Conservation (phyloP, 2,797 vertebrate genomes). For the Enteromius thamalakanensis region DNA sequence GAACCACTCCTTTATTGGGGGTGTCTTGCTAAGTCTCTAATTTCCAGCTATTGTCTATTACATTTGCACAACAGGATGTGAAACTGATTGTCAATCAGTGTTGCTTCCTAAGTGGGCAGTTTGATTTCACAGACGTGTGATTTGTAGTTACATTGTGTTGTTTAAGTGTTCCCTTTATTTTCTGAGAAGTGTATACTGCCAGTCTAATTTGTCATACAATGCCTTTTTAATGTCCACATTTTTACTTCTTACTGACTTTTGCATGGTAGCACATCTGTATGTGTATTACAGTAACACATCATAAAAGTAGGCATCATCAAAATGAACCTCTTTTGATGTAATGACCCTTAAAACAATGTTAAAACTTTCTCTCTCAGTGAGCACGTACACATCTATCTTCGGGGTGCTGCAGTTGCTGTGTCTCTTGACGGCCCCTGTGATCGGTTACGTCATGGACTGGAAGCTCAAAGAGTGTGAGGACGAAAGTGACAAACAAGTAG, state of each 20-base stretch:
- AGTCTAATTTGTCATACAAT: background rate
- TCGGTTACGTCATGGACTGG: constrained; percentile 98
- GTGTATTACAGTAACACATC: background rate
- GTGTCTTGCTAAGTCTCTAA: no score
- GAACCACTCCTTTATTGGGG: no score
- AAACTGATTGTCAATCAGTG: no score
- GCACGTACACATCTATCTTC: constrained; percentile 95
- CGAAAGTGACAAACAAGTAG: constrained; percentile 78
- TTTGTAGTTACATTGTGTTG: no score
- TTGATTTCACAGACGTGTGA: no score
- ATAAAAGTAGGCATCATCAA: background rate
- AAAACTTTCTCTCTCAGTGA: constrained; percentile 75
- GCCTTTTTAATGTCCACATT: background rate
- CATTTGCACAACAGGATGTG: no score
- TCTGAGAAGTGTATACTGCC: background rate
- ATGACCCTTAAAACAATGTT: background rate
- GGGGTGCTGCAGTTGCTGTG: constrained; percentile 94
- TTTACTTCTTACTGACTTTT: background rate
- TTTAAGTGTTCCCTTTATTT: no score
- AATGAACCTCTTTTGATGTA: background rate
- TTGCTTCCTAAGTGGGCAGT: no score
- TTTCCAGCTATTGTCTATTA: no score
- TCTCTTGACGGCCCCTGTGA: constrained; percentile 92
- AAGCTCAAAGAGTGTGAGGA: constrained; percentile 90
- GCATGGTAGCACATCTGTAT: background rate